phyloP scores from a whole-genome alignment of 2,888 invertebrate genomes.

The Caenorhabditis angaria region DNA sequence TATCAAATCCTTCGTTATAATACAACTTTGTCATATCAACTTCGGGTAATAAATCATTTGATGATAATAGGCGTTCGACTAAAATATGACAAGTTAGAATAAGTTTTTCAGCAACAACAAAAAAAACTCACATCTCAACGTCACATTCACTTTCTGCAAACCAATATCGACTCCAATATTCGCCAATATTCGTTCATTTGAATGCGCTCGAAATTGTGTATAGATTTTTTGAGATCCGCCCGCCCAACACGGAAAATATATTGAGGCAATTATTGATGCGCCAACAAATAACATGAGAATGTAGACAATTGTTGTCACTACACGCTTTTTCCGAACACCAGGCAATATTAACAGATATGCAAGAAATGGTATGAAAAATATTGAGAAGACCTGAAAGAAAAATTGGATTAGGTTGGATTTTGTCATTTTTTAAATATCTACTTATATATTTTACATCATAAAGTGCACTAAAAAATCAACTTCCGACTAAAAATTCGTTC shows the following conservation, averaged over 20 bases:
- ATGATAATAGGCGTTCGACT: slow-evolving; percentile 46
- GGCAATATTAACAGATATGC: slow-evolving; percentile 68
- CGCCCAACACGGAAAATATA: slow-evolving; percentile 66
- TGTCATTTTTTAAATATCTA: background rate
- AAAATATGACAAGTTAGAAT: too few species aligned
- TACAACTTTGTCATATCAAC: slow-evolving; percentile 52
- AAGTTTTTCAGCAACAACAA: too few species aligned
- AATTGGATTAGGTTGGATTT: background rate
- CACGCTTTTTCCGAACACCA: slow-evolving; percentile 65
- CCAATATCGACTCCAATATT: slow-evolving; percentile 66
- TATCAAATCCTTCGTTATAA: slow-evolving; percentile 65
- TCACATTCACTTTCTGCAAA: slow-evolving; percentile 63
- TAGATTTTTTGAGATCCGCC: slow-evolving; percentile 62
- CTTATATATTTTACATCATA: background rate
- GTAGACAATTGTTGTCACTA: slow-evolving; percentile 60
- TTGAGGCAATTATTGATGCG: slow-evolving; percentile 57
- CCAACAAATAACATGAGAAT: slow-evolving; percentile 63
- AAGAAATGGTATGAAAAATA: slow-evolving; percentile 66
- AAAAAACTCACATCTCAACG: slow-evolving; percentile 55
- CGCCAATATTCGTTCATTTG: slow-evolving; percentile 63
- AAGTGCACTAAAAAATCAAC: too few species aligned
- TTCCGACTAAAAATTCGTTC: too few species aligned
- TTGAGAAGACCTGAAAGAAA: slow-evolving; percentile 48
- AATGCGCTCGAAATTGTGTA: slow-evolving; percentile 64
- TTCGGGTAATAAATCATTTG: slow-evolving; percentile 32